Base-by-base conservation (phyloP, 2,113 vertebrate genomes). In the Odocoileus hemionus region DNA sequence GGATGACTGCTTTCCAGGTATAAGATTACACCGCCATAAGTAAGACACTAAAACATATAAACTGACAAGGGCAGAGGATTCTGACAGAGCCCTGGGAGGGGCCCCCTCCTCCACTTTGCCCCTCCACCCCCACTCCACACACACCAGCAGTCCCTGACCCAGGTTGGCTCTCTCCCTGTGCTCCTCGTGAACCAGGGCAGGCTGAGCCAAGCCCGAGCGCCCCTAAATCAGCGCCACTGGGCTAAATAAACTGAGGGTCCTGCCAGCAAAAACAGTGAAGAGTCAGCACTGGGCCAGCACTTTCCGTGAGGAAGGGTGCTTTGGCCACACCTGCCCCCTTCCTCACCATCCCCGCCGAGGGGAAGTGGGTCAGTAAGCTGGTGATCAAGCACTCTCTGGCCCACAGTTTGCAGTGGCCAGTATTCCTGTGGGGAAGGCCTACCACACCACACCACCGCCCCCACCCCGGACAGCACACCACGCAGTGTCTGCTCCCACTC, bases 401-500 rank as follows among this genome's bases (percentile, higher is more conserved):
- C 12, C 55, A 25, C 25, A 1, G 80, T 54, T 67, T 84, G 43
- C 30, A 25, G 30, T 9, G 45, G 45, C 4, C 55, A 45, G 15
- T 12, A 23, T 17, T 50, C n/a, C 78, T 76, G 21, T 30, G 23
- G 28, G 30, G 12, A 45, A 33, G 21, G 33, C 80, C 92, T 91
- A 43, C 39, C 25, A 36, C 21, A n/a, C 28, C 17, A n/a, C 8
- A 28, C 36, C 19, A 50, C 47, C 11, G 11, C 17, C n/a, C 54
- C 5, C 1, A 23, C 25, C 43, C n/a, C 4, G 1, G 67, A 15
- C 0, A 30, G 28, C 30, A 8, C 7, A 10, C 23, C 57, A 23
- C 2, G 6, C 26, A 25, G 43, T 30, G 23, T 52, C 17, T 16
- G 1, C 23, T n/a, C 67, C 57, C 5, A 12, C 23, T 7, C 13